Evolutionary conservation across 2,797 vertebrate species (phyloP).

Genomic region (Echiichthys vipera): DNA sequence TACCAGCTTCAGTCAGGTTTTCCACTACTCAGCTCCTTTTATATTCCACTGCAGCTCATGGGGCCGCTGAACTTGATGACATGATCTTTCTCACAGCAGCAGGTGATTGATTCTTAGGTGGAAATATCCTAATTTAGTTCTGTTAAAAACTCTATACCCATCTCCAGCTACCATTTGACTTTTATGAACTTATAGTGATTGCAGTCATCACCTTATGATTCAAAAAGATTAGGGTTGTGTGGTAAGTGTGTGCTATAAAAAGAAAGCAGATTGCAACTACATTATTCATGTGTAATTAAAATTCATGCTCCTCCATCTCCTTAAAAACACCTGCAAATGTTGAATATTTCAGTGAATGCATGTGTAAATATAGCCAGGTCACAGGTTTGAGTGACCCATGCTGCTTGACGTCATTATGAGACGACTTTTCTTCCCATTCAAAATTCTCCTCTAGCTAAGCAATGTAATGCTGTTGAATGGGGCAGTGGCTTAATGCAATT

Average conservation of each 20-base stretch:
- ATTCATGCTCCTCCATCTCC: conserved; percentile 57
- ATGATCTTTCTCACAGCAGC: neutral
- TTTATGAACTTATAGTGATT: neutral
- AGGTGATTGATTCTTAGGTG: conserved; percentile 11
- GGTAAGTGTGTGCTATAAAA: conserved; percentile 36
- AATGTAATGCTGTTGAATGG: no score
- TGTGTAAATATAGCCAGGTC: conserved; percentile 52
- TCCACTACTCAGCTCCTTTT: neutral
- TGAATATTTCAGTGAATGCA: conserved; percentile 59
- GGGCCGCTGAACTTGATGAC: conserved; percentile 1
- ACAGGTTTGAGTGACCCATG: conserved; percentile 38
- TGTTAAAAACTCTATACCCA: neutral
- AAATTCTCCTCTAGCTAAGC: neutral
- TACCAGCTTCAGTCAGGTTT: neutral
- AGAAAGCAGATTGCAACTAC: conserved; percentile 48
- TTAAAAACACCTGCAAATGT: conserved; percentile 54
- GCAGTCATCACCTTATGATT: neutral
- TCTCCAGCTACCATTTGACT: neutral
- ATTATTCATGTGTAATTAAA: conserved; percentile 72
- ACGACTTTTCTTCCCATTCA: neutral
- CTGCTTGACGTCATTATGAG: conserved; percentile 1
- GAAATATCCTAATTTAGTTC: neutral
- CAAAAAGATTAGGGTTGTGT: conserved; percentile 9
- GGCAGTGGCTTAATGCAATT: no score
- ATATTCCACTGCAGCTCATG: neutral